phyloP scores from a whole-genome alignment of 2,113 vertebrate genomes.

The Tretioscincus oriximinensis region DNA sequence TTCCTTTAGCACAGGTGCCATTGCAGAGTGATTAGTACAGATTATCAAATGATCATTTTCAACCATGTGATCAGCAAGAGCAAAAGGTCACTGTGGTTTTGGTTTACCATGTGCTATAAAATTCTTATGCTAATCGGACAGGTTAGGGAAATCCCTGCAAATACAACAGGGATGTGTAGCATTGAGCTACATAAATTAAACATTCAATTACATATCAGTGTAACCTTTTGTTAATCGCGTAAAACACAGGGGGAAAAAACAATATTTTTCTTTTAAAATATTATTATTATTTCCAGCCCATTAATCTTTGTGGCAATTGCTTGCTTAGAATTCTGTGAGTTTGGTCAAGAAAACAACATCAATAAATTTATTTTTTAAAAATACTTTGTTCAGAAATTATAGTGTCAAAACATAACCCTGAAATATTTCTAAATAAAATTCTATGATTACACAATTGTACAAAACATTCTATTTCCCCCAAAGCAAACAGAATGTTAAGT shows the following conservation, averaged over 20 bases:
- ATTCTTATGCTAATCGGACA: conserved; percentile 40
- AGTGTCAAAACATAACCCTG: background rate
- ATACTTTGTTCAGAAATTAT: background rate
- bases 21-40: conserved; percentile 70
- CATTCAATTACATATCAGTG: conserved; percentile 40
- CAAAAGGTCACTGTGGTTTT: conserved; percentile 80
- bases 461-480: background rate
- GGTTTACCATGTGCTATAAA: conserved; percentile 77
- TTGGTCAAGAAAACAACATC: background rate
- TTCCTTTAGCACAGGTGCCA: conserved; percentile 59
- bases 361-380: background rate
- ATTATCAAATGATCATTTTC: conserved; percentile 78
- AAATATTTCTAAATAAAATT: background rate
- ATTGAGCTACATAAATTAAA: conserved; percentile 41
- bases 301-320: background rate
- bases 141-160: conserved; percentile 47
- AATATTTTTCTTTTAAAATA: conserved; percentile 15
- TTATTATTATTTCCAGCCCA: background rate
- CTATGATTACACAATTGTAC: background rate
- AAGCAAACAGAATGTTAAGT: background rate
- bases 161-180: background rate
- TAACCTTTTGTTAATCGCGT: conserved; percentile 31
- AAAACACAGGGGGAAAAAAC: background rate
- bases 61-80: conserved; percentile 70
- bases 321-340: background rate